Base-by-base conservation (phyloP, 2,113 vertebrate genomes). In the Haplotaxodon microlepis region DNA sequence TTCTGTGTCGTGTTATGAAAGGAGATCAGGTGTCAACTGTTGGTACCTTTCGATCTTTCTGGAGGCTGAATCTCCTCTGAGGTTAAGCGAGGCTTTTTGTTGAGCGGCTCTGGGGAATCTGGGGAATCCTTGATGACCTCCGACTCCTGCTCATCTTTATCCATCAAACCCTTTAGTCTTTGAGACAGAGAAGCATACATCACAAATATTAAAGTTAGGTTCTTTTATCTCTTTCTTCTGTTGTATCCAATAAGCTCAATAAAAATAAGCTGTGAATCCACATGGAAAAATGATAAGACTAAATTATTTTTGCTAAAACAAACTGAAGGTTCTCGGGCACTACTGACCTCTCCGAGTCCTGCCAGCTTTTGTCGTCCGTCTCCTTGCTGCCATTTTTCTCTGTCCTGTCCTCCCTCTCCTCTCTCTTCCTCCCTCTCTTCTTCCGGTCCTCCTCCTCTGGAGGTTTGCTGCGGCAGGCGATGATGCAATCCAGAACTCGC, bases 81-180 rank as follows among this genome's bases (percentile, higher is more conserved):
- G 45, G 96, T 93, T 73, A 99, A 93, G 16, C 98, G 98, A 2
- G 98, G 98, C 83, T 99, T 99, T 96, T 99, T 99, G 94, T 98
- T 98, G 81, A 97, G 97, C 21, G 99, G 99, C 83, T 99, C 99
- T 19, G 99, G 99, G 56, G 99, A 99, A 93, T 99, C 99, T 0
- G 99, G 99, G 1, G 98, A 99, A 93, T 99, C 99, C 92, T 99
- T 99, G 81, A 99, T 99, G 90, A 99, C 96, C 90, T 99, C 99
- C 0, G 98, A 93, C 94, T 99, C 98, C 83, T 96, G 94, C 5
- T 99, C 98, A 51, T 99, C 98, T 89, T 98, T 99, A 81, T 99
- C 98, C 86, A 97, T 88, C 42, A 97, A 93, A 61, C 97, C 96
- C 94, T 99, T 99, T 83, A 99, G 93, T 89, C 98, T 99, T 51